Evolutionary conservation across 2,888 invertebrate species (phyloP), one percentile per base, ranked within the genome.

Genomic region (Idaea dimidiata): DNA sequence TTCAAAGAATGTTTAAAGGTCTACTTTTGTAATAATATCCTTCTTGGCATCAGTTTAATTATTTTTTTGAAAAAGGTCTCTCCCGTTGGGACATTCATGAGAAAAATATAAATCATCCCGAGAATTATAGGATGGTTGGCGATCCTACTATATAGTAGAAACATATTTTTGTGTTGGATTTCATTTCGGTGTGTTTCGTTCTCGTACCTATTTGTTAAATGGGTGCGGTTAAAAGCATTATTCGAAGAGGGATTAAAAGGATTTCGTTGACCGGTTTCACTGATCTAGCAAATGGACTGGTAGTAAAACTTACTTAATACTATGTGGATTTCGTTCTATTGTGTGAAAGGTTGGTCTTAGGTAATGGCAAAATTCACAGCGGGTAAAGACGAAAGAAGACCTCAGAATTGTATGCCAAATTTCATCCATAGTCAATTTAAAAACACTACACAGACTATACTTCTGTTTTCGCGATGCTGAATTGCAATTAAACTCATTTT

Each of bases 221-320:
- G 43, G 43, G 43, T 43, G 43, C 43, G 43, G 43, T 43, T 43
- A 43, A 43, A 43, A 43, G 43, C 43, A 43, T 43, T 43, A 43
- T 43, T 43, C 43, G 43, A 43, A 43, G 43, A 43, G 14, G 43
- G 43, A 43, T 43, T 43, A 43, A 43, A 43, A 4, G 43, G 43
- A 43, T 43, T 43, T 10, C 3, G 43, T 43, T 43, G 43, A 10
- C 43, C 43, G 43, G 43, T 7, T 43, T 43, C 43, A 43, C 10
- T 43, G 43, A 43, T 43, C 43, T 43, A 43, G 8, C 43, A 43
- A 43, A 43, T 43, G 43, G 43, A 43, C 43, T 43, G 43, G 8
- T 14, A 14, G 43, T 43, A 8, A 43, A 43, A 43, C 43, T 43
- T 43, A 43, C 43, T 43, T 43, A 43, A 14, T 43, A 8, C 43